These are phyloP conservation scores for Papilio protenor DNA, from an alignment of 2,888 invertebrate genomes.

Conservation along the genomic window DNA sequence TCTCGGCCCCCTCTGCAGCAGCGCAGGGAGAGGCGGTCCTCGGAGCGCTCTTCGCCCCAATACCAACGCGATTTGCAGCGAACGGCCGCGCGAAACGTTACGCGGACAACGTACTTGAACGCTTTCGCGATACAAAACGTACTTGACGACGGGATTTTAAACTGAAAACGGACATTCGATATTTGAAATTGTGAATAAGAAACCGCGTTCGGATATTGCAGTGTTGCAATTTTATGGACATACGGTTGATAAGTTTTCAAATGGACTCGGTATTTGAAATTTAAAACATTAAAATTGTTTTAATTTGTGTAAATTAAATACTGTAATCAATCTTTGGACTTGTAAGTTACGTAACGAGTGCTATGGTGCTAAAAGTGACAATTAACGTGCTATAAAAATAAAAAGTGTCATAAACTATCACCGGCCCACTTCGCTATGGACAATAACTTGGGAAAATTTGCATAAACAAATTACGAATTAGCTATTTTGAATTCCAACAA, in stretches of 20 bases:
- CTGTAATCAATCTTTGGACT: neutral
- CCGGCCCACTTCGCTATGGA: neutral
- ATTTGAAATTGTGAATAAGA: constrained; percentile 50
- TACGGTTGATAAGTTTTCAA: neutral
- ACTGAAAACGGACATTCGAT: constrained; percentile 48
- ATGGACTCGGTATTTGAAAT: neutral
- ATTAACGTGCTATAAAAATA: constrained; percentile 31
- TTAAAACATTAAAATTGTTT: constrained; percentile 47
- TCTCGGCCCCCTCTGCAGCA: constrained; percentile 56
- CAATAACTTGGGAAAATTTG: constrained; percentile 11
- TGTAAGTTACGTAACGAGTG: constrained; percentile 59
- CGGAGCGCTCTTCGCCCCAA: constrained; percentile 74
- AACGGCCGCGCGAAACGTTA: constrained; percentile 79
- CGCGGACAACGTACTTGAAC: constrained; percentile 66
- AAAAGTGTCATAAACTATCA: constrained; percentile 16
- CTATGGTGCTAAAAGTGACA: constrained; percentile 51
- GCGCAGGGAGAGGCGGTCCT: constrained; percentile 68
- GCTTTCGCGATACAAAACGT: constrained; percentile 54
- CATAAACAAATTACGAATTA: constrained; percentile 16
- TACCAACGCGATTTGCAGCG: constrained; percentile 80
- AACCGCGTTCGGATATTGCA: neutral
- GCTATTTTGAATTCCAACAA: constrained; percentile 6
- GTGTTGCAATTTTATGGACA: constrained; percentile 26
- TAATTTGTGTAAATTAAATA: constrained; percentile 2
- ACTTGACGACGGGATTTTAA: constrained; percentile 10